These are phyloP conservation scores for Petrocephalus microphthalmus DNA, from an alignment of 2,113 vertebrate species.

Conservation along the genomic window DNA sequence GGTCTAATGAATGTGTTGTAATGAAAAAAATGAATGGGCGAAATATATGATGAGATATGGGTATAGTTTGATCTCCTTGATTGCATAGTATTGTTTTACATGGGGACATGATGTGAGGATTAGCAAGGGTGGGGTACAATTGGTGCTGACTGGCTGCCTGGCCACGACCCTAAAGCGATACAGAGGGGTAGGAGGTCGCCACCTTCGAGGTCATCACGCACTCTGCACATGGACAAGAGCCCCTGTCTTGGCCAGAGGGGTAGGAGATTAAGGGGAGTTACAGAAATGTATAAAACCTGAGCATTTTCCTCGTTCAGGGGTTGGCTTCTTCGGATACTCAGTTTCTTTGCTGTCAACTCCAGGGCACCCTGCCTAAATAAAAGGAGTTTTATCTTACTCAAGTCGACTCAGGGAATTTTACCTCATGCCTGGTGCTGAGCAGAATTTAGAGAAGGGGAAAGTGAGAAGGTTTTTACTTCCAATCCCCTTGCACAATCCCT, in stretches of 20 bases:
- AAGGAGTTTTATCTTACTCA: not conserved
- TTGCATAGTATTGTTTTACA: not conserved
- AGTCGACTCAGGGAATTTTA: not conserved
- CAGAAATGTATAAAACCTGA: not conserved
- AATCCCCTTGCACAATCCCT: not conserved
- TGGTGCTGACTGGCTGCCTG: not conserved
- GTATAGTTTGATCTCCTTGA: not conserved
- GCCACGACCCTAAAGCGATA: not conserved
- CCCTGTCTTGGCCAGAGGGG: not conserved
- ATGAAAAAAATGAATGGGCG: not conserved
- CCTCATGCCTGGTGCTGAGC: not conserved
- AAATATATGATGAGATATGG: not conserved
- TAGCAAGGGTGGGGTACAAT: not conserved
- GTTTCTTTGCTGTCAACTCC: not conserved
- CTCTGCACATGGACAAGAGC: not conserved
- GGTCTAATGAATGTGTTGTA: not conserved
- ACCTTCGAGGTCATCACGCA: not conserved
- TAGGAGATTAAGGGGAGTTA: not conserved
- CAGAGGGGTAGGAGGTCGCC: not conserved
- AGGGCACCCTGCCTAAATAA: not conserved
- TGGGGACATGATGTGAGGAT: not conserved
- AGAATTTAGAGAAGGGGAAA: not conserved
- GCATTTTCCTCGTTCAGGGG: not conserved
- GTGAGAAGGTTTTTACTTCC: not conserved
- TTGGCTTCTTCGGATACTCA: not conserved